Base-by-base conservation (phyloP, 2,797 vertebrate species). In the Menidia menidia region DNA sequence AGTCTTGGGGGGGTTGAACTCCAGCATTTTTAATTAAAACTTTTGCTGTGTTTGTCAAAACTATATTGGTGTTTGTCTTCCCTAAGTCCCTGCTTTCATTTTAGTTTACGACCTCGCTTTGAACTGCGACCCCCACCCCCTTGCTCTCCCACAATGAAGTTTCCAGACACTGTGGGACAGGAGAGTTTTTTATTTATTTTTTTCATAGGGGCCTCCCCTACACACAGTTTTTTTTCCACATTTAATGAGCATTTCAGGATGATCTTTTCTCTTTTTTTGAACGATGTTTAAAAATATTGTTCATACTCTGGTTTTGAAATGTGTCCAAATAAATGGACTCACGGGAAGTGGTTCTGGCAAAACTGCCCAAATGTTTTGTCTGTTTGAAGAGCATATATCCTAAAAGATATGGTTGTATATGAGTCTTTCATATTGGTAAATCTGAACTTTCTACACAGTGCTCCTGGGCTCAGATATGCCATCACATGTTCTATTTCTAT, bases 101-200 rank as follows among this genome's bases (percentile, higher is more conserved):
- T 87, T 83, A 66, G 78, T 92, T 93, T 91, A 93, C 74, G 82
- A 89, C 88, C 89, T 72, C 16, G 10, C 90, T 92, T 91, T 91
- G 85, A 91, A 92, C 89, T 52, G 53, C 18, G n/a, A 62, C 45
- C 55, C 54, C 59, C 2, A 19, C 45, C 60, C 48, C 75, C 63
- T 61, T 30, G 57, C 82, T 82, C 83, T 77, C 87, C 82, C 74
- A 57, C 84, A 53, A 71, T 68, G 83, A 84, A 77, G 77, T 88
- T 89, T 90, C 85, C 87, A 91, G 88, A 89, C 83, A 80, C 53
- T 64, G 72, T 77, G 62, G 65, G 69, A 62, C 76, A 44, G 47
- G 39, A 79, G 52, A 19, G 65, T 86, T 79, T 81, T 25, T 25
- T 25, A 25, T 25, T 25, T 25, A 25, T 25, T 25, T 25, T 25